Conservation (phyloP, 2,888 invertebrate genomes). For the Limnephilus rhombicus region DNA sequence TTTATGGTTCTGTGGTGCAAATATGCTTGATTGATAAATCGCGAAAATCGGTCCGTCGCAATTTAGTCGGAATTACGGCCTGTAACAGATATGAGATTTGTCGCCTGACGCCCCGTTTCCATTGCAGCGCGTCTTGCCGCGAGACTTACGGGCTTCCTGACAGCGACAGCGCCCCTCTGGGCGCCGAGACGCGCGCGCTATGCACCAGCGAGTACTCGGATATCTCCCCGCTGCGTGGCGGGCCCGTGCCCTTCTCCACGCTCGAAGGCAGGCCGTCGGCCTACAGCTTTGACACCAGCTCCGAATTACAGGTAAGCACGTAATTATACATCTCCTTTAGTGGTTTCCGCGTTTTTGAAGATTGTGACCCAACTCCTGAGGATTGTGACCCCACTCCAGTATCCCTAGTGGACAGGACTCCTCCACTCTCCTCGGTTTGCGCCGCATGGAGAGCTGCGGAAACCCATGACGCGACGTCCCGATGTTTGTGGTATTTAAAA, state of each 20-base stretch:
- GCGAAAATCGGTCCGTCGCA: not conserved
- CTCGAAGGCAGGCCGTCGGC: conserved; percentile 96
- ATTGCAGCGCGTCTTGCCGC: conserved; percentile 90
- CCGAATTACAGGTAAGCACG: conserved; percentile 89
- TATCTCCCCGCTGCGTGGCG: conserved; percentile 96
- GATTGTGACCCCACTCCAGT: no score
- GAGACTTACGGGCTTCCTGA: conserved; percentile 94
- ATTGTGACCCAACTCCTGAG: no score
- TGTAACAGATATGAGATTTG: not conserved
- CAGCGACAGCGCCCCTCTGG: conserved; percentile 81
- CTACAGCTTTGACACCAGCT: conserved; percentile 92
- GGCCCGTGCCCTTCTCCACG: conserved; percentile 96
- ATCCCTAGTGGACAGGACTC: no score
- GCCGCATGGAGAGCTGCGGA: no score
- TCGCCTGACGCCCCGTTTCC: not conserved
- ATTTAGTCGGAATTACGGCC: not conserved
- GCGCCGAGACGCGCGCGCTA: conserved; percentile 94
- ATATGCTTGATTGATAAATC: not conserved
- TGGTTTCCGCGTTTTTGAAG: not conserved
- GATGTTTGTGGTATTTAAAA: no score
- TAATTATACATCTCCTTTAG: not conserved
- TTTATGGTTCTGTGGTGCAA: no score
- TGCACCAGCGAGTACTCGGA: conserved; percentile 99
- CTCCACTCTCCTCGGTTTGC: no score
- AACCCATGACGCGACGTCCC: no score